Base-by-base conservation (phyloP, 2,113 vertebrate genomes). In the Semnornis frantzii region DNA sequence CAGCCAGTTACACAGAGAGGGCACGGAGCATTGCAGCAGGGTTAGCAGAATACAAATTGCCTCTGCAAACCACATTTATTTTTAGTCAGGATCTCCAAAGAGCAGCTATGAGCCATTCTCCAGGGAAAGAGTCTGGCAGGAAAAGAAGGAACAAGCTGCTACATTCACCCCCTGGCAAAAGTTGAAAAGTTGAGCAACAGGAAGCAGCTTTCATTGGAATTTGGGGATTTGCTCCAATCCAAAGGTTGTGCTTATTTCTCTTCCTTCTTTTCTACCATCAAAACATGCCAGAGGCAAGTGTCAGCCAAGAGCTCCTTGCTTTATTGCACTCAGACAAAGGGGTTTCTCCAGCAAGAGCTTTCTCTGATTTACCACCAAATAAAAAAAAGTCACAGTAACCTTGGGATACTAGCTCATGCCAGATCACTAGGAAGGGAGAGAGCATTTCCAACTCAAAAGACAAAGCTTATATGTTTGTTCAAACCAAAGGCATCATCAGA, bases 31-130 rank as follows among this genome's bases (percentile, higher is more conserved):
- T 12, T 78, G 44, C 72, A 79, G 57, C 69, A 71, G 66, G 69
- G 79, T 75, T 73, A 88, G 65, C 57, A 48, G 82, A 82, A 90
- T 80, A 85, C 92, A 94, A 85, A 94, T 77, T 62, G 3, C 21
- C 34, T 92, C 66, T 28, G 34, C 54, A 91, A 83, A 89, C 48
- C 19, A 28, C 34, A 8, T 84, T 70, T 93, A 69, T 93, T 92
- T 93, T 96, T 85, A 94, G 82, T 60, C 46, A 65, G 48, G 31
- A 60, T 8, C 68, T 93, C 52, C 46, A 25, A 87, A 77, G 62
- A 83, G 25, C 31, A 74, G 42, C 83, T 76, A 58, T 0, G 3
- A 80, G 46, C 15, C 1, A 0, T 72, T 82, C 89, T 87, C 63
- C 28, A 68, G 52, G 89, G 91, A 86, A 88, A 65, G 59, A 24